Base-by-base conservation (phyloP, 2,888 invertebrate genomes). In the Watsonalla cultraria region DNA sequence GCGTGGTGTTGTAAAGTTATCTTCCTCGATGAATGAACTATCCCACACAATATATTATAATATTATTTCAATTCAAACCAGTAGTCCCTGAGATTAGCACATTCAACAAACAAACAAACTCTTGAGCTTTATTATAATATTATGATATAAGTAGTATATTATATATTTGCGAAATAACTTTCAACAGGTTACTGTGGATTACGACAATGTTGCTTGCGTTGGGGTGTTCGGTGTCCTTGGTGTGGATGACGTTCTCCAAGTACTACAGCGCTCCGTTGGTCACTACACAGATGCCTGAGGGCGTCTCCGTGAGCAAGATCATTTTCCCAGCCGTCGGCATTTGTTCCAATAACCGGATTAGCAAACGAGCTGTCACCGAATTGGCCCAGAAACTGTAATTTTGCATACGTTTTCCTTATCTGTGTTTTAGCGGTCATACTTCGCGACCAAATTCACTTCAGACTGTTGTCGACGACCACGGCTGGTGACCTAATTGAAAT, bases 241-340 rank as follows among this genome's bases (percentile, higher is more conserved):
- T 90, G 0, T 84, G 80, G 83, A 62, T 82, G 34, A 90, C 88
- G 0, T 90, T 90, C 55, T 66, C 66, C 51, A 83, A 79, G 53
- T 90, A 82, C 70, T 85, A 85, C 65, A 72, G 67, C 9, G 84
- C 86, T 11, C 89, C 89, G 0, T 66, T 88, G 45, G 88, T 86
- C 47, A 87, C 85, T 51, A 91, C 86, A 4, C 91, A 85, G 66
- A 74, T 85, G 69, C 90, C 91, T 0, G 86, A 87, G 52, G 91
- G 90, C 5, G 79, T 86, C 0, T 79, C 89, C 0, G 84, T 91
- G 13, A 83, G 76, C 59, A 76, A 80, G 15, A 90, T 91, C 11
- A 84, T 91, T 54, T 91, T 91, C 56, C 92, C 92, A 24, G 91
- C 91, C 0, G 76, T 91, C 2, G 90, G 91, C 0, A 80, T 92